Conservation (phyloP, 2,113 vertebrate genomes). For the Salvelinus fontinalis region DNA sequence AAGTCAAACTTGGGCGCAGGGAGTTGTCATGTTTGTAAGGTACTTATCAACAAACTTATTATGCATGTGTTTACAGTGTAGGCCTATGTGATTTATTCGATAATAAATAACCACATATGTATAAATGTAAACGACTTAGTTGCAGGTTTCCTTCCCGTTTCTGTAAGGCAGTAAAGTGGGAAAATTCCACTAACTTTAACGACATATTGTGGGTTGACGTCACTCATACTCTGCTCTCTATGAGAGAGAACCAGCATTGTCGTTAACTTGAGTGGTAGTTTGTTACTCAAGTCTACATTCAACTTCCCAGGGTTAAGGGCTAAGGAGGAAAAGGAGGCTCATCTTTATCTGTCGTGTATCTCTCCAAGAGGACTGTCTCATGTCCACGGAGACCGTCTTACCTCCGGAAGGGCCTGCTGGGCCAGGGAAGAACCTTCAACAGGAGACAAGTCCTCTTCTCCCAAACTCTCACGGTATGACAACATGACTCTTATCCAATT, state of each 20-base stretch:
- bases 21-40: constrained; percentile 77
- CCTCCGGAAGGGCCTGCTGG: constrained; percentile 82
- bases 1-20: constrained; percentile 50
- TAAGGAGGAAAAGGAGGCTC: constrained; percentile 61
- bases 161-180: constrained; percentile 32
- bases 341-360: constrained; percentile 41
- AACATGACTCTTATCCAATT: too few relatives aligned
- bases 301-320: constrained; percentile 71
- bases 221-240: constrained; percentile 42
- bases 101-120: constrained; percentile 11
- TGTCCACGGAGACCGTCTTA: constrained; percentile 87
- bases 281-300: constrained; percentile 25
- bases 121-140: constrained; percentile 11
- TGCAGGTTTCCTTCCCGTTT: constrained; percentile 12
- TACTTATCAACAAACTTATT: constrained; percentile 34
- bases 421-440: constrained; percentile 73
- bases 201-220: constrained; percentile 61
- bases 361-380: constrained; percentile 81
- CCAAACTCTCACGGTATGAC: constrained; percentile 78
- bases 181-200: constrained; percentile 65
- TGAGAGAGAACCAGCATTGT: not conserved
- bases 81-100: not conserved
- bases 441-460: constrained; percentile 77
- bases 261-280: not conserved
- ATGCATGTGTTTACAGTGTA: constrained; percentile 8